These are phyloP conservation scores for Gallinago solitaria DNA, from an alignment of 2,797 vertebrate genomes.

Conservation along the genomic window DNA sequence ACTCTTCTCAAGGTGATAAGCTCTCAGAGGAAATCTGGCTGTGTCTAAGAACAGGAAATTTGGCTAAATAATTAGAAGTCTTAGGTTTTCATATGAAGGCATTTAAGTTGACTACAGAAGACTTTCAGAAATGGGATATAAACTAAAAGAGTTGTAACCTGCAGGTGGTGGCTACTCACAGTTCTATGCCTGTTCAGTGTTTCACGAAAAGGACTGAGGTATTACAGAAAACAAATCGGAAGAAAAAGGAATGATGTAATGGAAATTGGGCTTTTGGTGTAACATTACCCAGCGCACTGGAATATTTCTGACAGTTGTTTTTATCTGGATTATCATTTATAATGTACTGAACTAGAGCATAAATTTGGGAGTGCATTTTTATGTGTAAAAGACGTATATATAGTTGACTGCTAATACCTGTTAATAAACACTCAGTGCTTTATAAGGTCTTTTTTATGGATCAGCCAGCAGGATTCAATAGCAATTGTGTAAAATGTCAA, in stretches of 20 bases:
- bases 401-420: not conserved
- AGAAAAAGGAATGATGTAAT: not conserved
- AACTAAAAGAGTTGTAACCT: not conserved
- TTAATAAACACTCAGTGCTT: not conserved
- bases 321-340: not conserved
- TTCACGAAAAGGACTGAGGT: not conserved
- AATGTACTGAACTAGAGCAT: not conserved
- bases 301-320: not conserved
- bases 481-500: not conserved
- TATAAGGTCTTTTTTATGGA: not conserved
- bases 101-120: not conserved
- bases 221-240: not conserved
- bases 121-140: not conserved
- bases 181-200: not conserved
- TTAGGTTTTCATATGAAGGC: not conserved
- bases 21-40: not conserved
- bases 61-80: not conserved
- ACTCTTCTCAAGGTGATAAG: not conserved
- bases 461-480: not conserved
- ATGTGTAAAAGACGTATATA: not conserved
- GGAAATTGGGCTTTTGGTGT: not conserved
- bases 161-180: not conserved
- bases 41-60: not conserved
- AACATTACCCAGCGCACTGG: not conserved
- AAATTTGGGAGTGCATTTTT: not conserved